Evolutionary conservation across 2,797 vertebrate species (phyloP).

Genomic region (Furcifer pardalis): DNA sequence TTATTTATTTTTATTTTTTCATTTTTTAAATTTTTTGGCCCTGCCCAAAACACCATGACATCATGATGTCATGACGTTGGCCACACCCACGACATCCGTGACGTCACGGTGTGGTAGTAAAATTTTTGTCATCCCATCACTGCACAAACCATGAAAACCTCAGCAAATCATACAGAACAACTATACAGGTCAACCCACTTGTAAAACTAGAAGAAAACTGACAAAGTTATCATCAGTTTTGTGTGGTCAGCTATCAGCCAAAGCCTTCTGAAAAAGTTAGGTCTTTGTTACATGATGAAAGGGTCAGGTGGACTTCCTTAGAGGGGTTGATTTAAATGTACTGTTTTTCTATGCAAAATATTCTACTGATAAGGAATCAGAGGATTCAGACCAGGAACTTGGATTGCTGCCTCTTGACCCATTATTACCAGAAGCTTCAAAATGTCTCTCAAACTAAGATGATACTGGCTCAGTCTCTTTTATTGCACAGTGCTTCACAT

Average conservation of each 20-base stretch:
- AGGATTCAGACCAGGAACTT: neutral
- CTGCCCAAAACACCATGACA: too few species aligned
- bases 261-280: neutral
- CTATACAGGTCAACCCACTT: neutral
- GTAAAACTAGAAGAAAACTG: too few species aligned
- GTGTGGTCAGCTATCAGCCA: neutral
- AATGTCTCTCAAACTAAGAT: neutral
- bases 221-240: neutral
- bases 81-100: too few species aligned
- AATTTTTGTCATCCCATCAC: too few species aligned
- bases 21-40: too few species aligned
- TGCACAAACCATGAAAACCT: too few species aligned
- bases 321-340: neutral
- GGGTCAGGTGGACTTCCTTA: neutral
- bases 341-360: neutral
- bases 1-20: too few species aligned
- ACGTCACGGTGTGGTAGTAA: too few species aligned
- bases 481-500: neutral
- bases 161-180: neutral
- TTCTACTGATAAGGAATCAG: too few species aligned
- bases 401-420: neutral
- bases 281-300: neutral
- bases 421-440: neutral
- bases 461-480: neutral
- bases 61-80: too few species aligned